Conservation (phyloP, 2,113 vertebrate species). For the Cavia aperea region DNA sequence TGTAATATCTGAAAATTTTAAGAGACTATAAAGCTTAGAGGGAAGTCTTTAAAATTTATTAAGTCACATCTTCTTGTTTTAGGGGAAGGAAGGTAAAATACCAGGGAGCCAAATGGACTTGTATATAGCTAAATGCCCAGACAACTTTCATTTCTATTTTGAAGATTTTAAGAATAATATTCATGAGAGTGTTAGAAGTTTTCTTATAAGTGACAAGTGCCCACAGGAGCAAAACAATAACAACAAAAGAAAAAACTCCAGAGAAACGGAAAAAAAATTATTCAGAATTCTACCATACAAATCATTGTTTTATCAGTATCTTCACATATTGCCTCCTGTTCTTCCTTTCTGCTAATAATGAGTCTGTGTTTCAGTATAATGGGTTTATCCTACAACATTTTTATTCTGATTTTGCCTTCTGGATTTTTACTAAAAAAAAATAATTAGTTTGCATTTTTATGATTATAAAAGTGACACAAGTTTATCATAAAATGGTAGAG, state of each 20-base stretch:
- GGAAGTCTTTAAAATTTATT: neutral
- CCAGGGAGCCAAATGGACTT: neutral
- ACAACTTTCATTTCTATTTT: neutral
- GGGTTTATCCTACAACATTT: neutral
- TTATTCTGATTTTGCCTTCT: constrained; percentile 2
- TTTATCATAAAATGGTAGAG: neutral
- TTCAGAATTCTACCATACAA: neutral
- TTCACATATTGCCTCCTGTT: neutral
- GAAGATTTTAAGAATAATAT: neutral
- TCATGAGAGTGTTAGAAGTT: neutral
- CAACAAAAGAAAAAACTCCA: neutral
- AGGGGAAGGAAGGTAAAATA: neutral
- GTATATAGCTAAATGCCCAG: neutral
- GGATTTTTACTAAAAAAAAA: constrained; percentile 27
- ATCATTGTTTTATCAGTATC: neutral
- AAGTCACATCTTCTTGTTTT: neutral
- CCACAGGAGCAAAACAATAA: neutral
- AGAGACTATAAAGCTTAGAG: neutral
- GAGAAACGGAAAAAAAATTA: neutral
- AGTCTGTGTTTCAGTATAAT: constrained; percentile 24
- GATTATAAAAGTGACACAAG: neutral
- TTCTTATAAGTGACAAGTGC: neutral
- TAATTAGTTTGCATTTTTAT: neutral
- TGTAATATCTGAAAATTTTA: neutral
- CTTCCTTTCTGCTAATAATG: neutral